Evolutionary conservation across 2,113 vertebrate genomes (phyloP).

Genomic region (Plotosus lineatus): DNA sequence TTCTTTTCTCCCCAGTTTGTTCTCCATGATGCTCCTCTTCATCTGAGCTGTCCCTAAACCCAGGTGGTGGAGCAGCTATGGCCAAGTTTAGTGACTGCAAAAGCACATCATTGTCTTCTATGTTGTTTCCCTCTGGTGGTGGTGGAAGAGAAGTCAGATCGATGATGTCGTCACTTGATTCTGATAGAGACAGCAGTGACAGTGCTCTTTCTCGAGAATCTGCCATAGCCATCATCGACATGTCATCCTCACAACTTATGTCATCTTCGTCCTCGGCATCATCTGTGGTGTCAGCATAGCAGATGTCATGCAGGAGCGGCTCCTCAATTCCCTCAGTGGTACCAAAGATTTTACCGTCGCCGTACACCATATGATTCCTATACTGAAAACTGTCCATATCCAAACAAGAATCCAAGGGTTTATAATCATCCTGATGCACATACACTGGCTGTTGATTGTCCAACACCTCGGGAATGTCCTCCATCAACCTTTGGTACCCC

Average conservation of each 20-base stretch:
- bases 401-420: conserved; percentile 81
- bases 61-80: conserved; percentile 95
- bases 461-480: conserved; percentile 85
- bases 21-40: conserved; percentile 87
- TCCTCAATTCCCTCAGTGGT: conserved; percentile 87
- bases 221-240: conserved; percentile 77
- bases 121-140: conserved; percentile 91
- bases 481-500: conserved; percentile 91
- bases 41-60: conserved; percentile 97
- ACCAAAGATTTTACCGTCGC: conserved; percentile 86
- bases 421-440: conserved; percentile 85
- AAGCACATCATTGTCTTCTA: conserved; percentile 90
- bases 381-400: conserved; percentile 87
- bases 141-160: conserved; percentile 96
- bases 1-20: conserved; percentile 69
- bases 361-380: conserved; percentile 79
- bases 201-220: conserved; percentile 80
- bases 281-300: conserved; percentile 93
- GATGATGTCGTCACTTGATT: conserved; percentile 97
- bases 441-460: conserved; percentile 84
- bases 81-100: conserved; percentile 95
- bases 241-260: conserved; percentile 95
- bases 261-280: conserved; percentile 96
- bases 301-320: conserved; percentile 92
- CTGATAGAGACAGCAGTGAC: conserved; percentile 86